Evolutionary conservation across 2,113 vertebrate genomes (phyloP).

Genomic region (Atrichornis clamosus): DNA sequence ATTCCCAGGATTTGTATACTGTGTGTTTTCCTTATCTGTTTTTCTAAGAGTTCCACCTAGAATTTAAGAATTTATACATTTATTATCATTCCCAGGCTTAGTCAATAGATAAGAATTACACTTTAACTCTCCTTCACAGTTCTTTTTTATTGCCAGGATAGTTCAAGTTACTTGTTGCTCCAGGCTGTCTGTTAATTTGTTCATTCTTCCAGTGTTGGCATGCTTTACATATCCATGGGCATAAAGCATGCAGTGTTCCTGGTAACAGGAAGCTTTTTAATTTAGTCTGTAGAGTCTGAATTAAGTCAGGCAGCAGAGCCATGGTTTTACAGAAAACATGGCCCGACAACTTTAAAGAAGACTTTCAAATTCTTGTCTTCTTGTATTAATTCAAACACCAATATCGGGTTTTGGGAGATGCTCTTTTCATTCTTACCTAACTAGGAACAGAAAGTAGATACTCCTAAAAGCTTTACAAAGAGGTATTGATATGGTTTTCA

Average conservation of each 20-base stretch:
- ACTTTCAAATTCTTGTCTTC: background rate
- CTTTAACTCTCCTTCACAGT: conserved; percentile 19
- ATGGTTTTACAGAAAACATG: background rate
- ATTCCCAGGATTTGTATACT: conserved; percentile 42
- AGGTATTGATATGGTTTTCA: background rate
- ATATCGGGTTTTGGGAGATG: background rate
- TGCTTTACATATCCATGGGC: conserved; percentile 22
- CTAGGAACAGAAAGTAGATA: background rate
- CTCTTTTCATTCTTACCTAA: background rate
- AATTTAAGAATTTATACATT: conserved; percentile 58
- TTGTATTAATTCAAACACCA: background rate
- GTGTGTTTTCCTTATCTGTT: conserved; percentile 39
- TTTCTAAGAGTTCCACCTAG: conserved; percentile 29
- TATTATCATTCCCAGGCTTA: conserved; percentile 40
- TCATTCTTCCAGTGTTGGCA: conserved; percentile 21
- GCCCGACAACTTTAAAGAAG: background rate
- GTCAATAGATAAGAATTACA: conserved; percentile 31
- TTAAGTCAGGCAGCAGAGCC: background rate
- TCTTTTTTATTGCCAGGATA: conserved; percentile 41
- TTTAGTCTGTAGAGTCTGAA: conserved; percentile 42
- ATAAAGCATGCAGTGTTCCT: conserved; percentile 31
- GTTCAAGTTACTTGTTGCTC: conserved; percentile 46
- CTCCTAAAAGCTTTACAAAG: background rate
- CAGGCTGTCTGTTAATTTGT: conserved; percentile 36
- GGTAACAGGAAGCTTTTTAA: conserved; percentile 40